Percentiles rank a stretch among this genome's conserved stretches.
phyloP scores from a whole-genome alignment of 2,113 vertebrate species.

The Oreochromis niloticus region DNA sequence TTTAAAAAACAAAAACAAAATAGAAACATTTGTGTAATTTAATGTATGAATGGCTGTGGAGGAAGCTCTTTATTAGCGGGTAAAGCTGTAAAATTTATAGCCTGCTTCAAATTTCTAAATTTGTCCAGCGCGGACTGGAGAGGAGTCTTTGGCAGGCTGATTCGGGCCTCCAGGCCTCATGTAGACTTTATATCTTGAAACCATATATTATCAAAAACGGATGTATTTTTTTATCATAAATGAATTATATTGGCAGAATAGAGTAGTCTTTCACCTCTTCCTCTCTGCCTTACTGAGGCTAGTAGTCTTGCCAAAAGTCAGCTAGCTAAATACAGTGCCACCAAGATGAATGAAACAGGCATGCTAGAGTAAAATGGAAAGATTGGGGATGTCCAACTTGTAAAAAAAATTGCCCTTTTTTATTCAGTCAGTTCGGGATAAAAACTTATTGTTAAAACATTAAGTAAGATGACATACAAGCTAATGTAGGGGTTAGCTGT shows the following conservation, averaged over 20 bases:
- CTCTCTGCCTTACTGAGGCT: neutral
- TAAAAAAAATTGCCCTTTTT: neutral
- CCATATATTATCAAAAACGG: neutral
- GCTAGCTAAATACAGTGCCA: neutral
- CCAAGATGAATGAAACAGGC: neutral
- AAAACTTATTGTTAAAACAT: neutral
- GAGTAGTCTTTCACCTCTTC: neutral
- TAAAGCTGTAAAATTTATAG: neutral
- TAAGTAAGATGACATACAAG: neutral
- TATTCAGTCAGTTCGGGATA: neutral
- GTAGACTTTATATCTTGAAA: neutral
- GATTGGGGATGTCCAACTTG: neutral
- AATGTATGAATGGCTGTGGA: neutral
- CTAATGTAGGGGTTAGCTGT: neutral
- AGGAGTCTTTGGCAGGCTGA: neutral
- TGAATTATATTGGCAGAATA: neutral
- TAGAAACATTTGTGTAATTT: neutral
- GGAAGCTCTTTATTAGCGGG: neutral
- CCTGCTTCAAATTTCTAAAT: neutral
- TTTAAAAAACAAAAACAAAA: neutral
- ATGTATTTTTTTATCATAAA: neutral
- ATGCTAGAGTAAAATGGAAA: neutral
- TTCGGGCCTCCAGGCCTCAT: neutral
- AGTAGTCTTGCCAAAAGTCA: neutral
- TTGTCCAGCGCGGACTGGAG: rapidly evolving